Evolutionary conservation across 2,113 vertebrate genomes (phyloP).

Genomic region (Eurypyga helias): DNA sequence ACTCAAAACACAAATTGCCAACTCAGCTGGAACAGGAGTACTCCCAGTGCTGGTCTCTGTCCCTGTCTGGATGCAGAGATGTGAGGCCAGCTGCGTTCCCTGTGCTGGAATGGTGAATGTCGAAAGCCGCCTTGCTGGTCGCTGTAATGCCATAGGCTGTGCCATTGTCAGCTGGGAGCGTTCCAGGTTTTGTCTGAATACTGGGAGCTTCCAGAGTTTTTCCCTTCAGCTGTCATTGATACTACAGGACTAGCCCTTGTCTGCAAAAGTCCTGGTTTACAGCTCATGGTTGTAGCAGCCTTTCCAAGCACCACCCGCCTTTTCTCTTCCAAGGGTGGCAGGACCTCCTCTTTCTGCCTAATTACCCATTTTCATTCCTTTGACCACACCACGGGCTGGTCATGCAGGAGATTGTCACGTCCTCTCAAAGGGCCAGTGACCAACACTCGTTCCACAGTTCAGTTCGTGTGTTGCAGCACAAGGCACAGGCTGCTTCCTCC

Average conservation of each 20-base stretch:
- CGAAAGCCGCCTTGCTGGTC: background rate
- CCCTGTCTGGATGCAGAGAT: background rate
- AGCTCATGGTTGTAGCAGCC: background rate
- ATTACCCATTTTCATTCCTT: too few species aligned
- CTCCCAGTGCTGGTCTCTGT: background rate
- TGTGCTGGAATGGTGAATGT: fast-evolving
- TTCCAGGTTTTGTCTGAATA: background rate
- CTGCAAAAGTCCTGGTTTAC: background rate
- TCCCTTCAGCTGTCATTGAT: background rate
- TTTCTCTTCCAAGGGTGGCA: background rate
- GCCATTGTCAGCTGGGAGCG: background rate
- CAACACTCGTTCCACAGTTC: fast-evolving
- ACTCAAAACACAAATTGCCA: background rate
- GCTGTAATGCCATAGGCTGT: background rate
- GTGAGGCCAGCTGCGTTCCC: fast-evolving
- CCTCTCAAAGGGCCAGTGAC: background rate
- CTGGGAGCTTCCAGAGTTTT: background rate
- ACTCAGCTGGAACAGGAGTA: background rate
- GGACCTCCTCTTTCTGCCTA: background rate
- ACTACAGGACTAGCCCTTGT: background rate
- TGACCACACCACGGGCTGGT: background rate
- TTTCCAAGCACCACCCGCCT: background rate
- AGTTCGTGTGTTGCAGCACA: fast-evolving
- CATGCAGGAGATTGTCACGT: background rate
- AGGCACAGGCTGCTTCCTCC: background rate